Base-by-base conservation (phyloP, 2,888 invertebrate species). In the Phortica okadai region DNA sequence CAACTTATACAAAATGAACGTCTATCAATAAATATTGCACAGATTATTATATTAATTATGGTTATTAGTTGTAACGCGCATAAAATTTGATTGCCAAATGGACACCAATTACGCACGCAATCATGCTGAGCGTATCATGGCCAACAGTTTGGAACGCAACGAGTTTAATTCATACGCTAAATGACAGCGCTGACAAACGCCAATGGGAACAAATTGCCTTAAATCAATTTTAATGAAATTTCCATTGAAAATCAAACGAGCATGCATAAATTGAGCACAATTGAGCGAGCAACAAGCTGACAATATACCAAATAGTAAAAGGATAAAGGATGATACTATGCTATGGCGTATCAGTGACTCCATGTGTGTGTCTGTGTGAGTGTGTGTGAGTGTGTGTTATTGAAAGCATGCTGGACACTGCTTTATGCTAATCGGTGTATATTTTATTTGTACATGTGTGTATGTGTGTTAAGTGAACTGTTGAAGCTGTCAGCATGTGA, bases 181-280 rank as follows among this genome's bases (percentile, higher is more conserved):
- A 42, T 72, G 70, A 72, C 70, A 72, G 56, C 70, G 33, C 45
- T 50, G 69, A 45, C 45, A 54, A 44, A 56, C 54, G 70, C 56
- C 45, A 14, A 16, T 21, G 70, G 70, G 54, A 56, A 72, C 78
- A 81, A 84, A 83, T 79, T 83, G 84, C 83, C 80, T 86, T 82
- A 85, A 86, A 87, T 86, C 81, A 83, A 81, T 83, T 87, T 87
- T 85, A 86, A 87, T 87, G 84, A 85, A 86, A 86, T 87, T 83
- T 82, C 76, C 83, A 80, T 74, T 77, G 70, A 69, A 21, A 33
- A 66, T 70, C 69, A 67, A 44, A 50, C 45, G 16, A 54, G 8
- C 67, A 58, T 25, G 44, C n/a, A 67, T 56, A 73, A 74, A 74
- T 72, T 75, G 75, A 21, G 50, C 50, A 33, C 70, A 74, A 74